phyloP scores from a whole-genome alignment of 35 echinoderm and acorn worm species.

The Heliocidaris tuberculata region DNA sequence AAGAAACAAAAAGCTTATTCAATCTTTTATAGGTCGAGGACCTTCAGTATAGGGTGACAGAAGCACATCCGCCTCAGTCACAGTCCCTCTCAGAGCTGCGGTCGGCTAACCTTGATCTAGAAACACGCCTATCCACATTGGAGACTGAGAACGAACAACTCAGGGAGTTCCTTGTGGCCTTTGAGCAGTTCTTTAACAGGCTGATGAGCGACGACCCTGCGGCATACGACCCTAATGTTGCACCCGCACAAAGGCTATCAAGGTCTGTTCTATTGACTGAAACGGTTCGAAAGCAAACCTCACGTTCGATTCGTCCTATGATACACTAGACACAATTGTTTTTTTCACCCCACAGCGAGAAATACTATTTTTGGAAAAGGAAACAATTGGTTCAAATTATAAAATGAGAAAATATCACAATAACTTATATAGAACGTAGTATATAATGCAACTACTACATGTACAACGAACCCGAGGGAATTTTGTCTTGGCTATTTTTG shows the following conservation, averaged over 20 bases:
- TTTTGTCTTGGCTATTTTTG: too few species aligned
- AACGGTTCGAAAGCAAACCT: too few species aligned
- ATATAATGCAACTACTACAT: too few species aligned
- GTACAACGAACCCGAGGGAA: too few species aligned
- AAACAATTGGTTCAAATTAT: too few species aligned
- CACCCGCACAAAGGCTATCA: not conserved
- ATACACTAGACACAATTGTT: too few species aligned
- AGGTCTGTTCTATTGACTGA: not conserved
- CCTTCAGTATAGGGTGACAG: not conserved
- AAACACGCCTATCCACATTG: not conserved
- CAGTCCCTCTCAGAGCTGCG: not conserved
- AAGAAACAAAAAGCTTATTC: too few species aligned
- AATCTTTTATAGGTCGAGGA: not conserved
- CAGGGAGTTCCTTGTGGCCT: not conserved
- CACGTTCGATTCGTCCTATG: too few species aligned
- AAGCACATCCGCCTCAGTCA: not conserved
- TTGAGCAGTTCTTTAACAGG: constrained; percentile 44
- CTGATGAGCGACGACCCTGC: constrained; percentile 40
- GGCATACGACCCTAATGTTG: not conserved
- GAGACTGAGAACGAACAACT: constrained; percentile 24
- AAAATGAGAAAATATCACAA: too few species aligned
- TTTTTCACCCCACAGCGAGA: too few species aligned
- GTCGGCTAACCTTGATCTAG: not conserved
- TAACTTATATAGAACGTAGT: too few species aligned
- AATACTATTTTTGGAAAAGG: too few species aligned